Base-by-base conservation (phyloP, 1,140 invertebrate genomes). In the Pomacea maculata region DNA sequence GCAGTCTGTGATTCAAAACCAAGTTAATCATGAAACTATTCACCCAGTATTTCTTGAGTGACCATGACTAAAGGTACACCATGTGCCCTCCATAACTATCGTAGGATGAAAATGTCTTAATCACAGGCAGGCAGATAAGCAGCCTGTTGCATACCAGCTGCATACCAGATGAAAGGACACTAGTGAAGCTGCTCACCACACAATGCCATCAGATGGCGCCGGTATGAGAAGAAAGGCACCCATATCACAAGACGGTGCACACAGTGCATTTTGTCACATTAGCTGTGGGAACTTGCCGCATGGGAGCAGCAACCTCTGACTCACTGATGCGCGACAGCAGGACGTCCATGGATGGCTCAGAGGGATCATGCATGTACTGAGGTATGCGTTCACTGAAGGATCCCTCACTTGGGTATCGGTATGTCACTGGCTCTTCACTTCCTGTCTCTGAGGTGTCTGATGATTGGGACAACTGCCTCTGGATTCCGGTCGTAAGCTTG, bases 261-360 rank as follows among this genome's bases (percentile, higher is more conserved):
- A 88, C 84, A n/a, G 84, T 79, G 79, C 87, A 88, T 74, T 88
- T 85, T 12, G 84, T 81, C 15, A 88, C 86, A 74, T 86, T 78
- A 17, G 82, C 57, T 11, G 57, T 61, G 8, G 57, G 57, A 61
- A 61, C 85, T 29, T 80, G 83, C 34, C 83, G 82, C 34, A 88
- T 85, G 9, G 64, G 78, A 55, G 55, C 45, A 15, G 72, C n/a
- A 45, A 61, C 61, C n/a, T 71, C 84, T 29, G 82, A 75, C 21
- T 83, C 79, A 25, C 55, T 70, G 67, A 75, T 79, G 29, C 76
- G 82, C 3, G 82, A 83, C 72, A 83, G 77, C 80, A 80, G 45
- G n/a, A 84, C 80, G 25, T 84, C 80, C 67, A 84, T 81, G 25
- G 80, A 82, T 12, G 80, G 72, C 17, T 81, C 83, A 11, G 65